phyloP scores from a whole-genome alignment of 2,888 invertebrate genomes.

The Latheticus oryzae region DNA sequence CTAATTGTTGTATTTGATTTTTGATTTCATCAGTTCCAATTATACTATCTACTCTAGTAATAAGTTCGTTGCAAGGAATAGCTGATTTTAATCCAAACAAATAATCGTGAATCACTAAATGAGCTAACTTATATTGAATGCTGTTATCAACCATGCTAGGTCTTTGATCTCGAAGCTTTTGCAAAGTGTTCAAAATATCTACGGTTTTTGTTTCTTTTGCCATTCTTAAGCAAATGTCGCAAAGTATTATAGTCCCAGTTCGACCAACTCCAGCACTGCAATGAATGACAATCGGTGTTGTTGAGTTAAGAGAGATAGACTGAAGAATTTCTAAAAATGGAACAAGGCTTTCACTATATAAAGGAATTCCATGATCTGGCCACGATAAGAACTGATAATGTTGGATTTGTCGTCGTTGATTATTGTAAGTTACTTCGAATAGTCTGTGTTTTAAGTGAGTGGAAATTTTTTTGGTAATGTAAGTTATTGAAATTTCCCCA shows the following conservation, averaged over 20 bases:
- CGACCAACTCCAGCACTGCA: constrained; percentile 73
- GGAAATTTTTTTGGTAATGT: constrained; percentile 56
- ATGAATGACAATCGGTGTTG: constrained; percentile 67
- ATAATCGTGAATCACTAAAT: constrained; percentile 64
- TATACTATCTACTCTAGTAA: constrained; percentile 51
- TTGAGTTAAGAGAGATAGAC: constrained; percentile 57
- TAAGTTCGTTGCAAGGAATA: constrained; percentile 60
- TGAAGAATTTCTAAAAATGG: constrained; percentile 61
- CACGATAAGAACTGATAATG: constrained; percentile 68
- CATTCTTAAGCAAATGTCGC: constrained; percentile 69
- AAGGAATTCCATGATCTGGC: constrained; percentile 69
- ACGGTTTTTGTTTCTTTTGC: constrained; percentile 62
- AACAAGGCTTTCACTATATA: constrained; percentile 59
- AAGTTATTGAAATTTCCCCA: constrained; percentile 59
- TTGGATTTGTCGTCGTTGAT: constrained; percentile 60
- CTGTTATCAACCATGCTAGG: constrained; percentile 63
- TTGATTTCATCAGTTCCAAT: constrained; percentile 54
- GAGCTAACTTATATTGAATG: constrained; percentile 66
- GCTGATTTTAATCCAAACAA: constrained; percentile 60
- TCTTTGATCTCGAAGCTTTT: constrained; percentile 60
- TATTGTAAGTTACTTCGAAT: constrained; percentile 54
- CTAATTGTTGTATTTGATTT: constrained; percentile 60
- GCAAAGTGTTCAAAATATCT: constrained; percentile 56
- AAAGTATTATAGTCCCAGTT: constrained; percentile 72
- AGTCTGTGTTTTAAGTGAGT: constrained; percentile 62